Percentiles rank a stretch among this genome's conserved stretches.
phyloP scores from a whole-genome alignment of 2,113 vertebrate species.

The Candoia aspera region DNA sequence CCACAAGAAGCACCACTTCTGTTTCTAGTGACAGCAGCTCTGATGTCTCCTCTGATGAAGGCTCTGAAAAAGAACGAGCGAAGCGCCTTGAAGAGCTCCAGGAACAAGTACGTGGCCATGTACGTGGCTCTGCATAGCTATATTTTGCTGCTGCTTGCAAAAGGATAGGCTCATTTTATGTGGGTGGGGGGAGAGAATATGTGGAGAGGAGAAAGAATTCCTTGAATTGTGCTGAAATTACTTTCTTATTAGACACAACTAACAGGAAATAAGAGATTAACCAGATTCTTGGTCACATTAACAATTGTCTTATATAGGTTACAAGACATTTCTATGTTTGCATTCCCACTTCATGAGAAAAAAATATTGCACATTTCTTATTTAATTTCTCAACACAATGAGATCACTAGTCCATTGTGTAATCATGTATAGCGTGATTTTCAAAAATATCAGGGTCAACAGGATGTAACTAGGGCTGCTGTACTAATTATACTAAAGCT shows the following conservation, averaged over 20 bases:
- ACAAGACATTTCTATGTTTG: background rate
- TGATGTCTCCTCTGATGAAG: conserved; percentile 75
- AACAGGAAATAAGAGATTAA: background rate
- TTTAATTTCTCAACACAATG: background rate
- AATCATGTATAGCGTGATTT: background rate
- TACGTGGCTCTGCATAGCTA: background rate
- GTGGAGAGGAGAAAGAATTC: background rate
- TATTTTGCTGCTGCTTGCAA: background rate
- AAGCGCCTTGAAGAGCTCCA: conserved; percentile 75
- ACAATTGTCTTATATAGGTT: background rate
- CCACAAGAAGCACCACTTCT: conserved; percentile 37
- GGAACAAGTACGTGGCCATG: conserved; percentile 75
- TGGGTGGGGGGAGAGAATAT: background rate
- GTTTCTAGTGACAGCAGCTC: conserved; percentile 70
- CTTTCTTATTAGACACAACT: background rate
- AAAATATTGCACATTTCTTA: background rate
- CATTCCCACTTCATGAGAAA: background rate
- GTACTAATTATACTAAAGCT: background rate
- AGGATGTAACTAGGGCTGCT: background rate
- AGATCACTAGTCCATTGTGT: background rate
- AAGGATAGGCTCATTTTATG: background rate
- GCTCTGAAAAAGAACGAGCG: conserved; percentile 72
- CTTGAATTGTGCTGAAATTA: background rate
- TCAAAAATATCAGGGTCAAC: background rate
- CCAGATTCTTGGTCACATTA: background rate